These are phyloP conservation scores for Synanthedon andrenaeformis DNA, from an alignment of 2,888 invertebrate species.

Conservation along the genomic window DNA sequence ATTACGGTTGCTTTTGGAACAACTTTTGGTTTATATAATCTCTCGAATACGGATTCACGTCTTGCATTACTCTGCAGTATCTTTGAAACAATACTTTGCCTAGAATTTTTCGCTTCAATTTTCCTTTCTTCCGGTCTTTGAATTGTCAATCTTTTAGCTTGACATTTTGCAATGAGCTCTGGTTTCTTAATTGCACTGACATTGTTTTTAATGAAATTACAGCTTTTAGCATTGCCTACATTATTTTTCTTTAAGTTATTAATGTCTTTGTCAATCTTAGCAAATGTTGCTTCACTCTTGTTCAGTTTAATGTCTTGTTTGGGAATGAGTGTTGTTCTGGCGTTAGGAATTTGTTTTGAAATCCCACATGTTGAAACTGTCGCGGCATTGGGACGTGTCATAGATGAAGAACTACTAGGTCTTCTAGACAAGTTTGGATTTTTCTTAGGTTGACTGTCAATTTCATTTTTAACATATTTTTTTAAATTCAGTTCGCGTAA, in stretches of 20 bases:
- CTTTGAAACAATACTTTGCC: slow-evolving; percentile 22
- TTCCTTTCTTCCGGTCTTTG: background rate
- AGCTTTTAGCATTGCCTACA: background rate
- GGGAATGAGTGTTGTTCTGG: background rate
- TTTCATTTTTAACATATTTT: slow-evolving; percentile 29
- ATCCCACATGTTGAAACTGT: background rate
- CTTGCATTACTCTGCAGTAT: slow-evolving; percentile 8
- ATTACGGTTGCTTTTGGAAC: slow-evolving; percentile 20
- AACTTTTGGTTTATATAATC: slow-evolving; percentile 46
- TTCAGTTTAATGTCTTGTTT: background rate
- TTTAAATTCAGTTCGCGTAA: slow-evolving; percentile 45
- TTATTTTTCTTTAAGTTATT: background rate
- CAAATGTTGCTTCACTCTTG: background rate
- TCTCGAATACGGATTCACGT: slow-evolving; percentile 45
- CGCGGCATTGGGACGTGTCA: background rate
- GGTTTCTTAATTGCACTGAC: slow-evolving; percentile 7
- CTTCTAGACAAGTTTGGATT: background rate
- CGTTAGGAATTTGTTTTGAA: background rate
- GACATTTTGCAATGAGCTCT: slow-evolving; percentile 8
- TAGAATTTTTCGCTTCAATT: background rate
- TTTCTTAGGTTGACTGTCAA: background rate
- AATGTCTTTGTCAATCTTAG: background rate
- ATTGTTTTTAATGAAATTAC: background rate
- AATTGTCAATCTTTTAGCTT: no score
- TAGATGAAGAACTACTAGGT: background rate